Evolutionary conservation across 2,888 invertebrate species (phyloP).

Genomic region (Muscina levida): DNA sequence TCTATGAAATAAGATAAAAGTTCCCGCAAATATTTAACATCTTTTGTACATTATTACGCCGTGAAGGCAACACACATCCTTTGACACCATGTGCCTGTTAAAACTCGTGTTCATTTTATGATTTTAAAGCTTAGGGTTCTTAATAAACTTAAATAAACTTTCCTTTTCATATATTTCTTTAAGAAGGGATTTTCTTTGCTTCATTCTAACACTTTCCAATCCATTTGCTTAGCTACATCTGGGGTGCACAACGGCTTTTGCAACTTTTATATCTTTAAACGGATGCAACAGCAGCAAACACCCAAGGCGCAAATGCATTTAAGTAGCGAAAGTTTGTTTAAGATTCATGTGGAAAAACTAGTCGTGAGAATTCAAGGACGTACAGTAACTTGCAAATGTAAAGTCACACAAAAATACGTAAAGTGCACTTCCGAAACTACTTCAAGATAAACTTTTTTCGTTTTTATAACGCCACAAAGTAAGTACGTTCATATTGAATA

Average conservation of each 20-base stretch:
- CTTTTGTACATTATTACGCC: too few species aligned
- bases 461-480: too few species aligned
- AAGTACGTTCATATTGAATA: too few species aligned
- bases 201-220: conserved; percentile 18
- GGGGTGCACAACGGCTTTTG: background rate
- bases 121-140: conserved; percentile 25
- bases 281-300: background rate
- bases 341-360: background rate
- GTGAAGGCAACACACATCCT: background rate
- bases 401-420: too few species aligned
- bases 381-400: too few species aligned
- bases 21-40: too few species aligned
- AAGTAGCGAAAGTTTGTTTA: conserved; percentile 2
- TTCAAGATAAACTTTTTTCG: too few species aligned
- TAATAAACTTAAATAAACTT: conserved; percentile 16
- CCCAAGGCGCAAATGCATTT: background rate
- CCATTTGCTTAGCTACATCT: conserved; percentile 7
- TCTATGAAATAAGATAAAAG: too few species aligned
- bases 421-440: too few species aligned
- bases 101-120: conserved; percentile 25
- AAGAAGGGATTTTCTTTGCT: background rate
- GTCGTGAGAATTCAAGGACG: background rate
- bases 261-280: conserved; percentile 19
- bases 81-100: background rate
- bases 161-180: background rate